Evolutionary conservation across 1,140 invertebrate species (phyloP), one percentile per base, ranked within the genome.

Genomic region (Eueides isabella): DNA sequence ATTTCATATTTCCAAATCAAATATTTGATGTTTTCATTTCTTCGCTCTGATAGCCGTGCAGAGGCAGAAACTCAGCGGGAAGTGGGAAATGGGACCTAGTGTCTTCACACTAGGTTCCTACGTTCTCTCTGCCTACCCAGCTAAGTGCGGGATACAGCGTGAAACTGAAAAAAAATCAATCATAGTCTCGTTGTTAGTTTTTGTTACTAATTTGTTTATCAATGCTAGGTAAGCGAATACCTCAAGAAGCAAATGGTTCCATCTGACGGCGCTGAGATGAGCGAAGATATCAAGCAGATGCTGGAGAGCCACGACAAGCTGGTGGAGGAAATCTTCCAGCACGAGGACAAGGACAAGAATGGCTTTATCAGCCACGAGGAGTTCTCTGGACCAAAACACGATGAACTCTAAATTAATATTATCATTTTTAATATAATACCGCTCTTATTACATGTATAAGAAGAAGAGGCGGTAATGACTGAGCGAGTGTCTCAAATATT

Each of bases 341-440:
- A 99, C 87, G 98, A 99, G 93, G 98, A 99, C 88, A 97, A 97
- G 89, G 98, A 99, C 90, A 98, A 98, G 91, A 98, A 98, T 86
- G 98, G 98, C 38, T 98, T 96, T 93, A 99, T 99, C 80, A 98
- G 98, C 67, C 97, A 98, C 92, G 97, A 98, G 31, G 98, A 99
- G 91, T 99, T 99, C 94, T 98, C 97, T 28, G 98, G 98, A 7
- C 98, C 98, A 19, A 99, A 99, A 90, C 98, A 99, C 93, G 98
- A 99, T 89, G 98, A 99, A 93, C 95, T 99, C 83, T 99, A 96
- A 97, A 92, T 67, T 41, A 65, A 26, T 55, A n/a, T 30, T 30
- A 30, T 7, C 63, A 64, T 48, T 48, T 33, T 68, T 16, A 11
- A 30, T 30, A 6, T 16, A 30, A 16, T 30, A 63, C 61, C 29